Evolutionary conservation across 2,113 vertebrate genomes (phyloP).

Genomic region (pig (Sus scrofa)): T2T-Sscrofa CM000824.6:91643501-91644000

Average conservation of each 20-base stretch:
- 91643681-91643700: background rate
- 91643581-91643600: no score
- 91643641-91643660: no score
- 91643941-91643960: background rate
- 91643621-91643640: no score
- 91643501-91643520: no score
- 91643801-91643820: accelerated
- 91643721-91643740: background rate
- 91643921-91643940: background rate
- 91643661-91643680: background rate
- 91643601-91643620: no score
- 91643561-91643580: no score
- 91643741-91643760: accelerated
- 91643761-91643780: accelerated
- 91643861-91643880: background rate
- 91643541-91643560: no score
- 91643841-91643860: background rate
- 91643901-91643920: background rate
- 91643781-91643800: background rate
- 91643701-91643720: background rate
- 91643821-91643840: background rate
- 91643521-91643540: no score
- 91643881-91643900: background rate
- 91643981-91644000: background rate
- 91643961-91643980: background rate